Evolutionary conservation across 2,113 vertebrate genomes (phyloP), one percentile per base, ranked within the genome.

Genomic region (Suricata suricatta): DNA sequence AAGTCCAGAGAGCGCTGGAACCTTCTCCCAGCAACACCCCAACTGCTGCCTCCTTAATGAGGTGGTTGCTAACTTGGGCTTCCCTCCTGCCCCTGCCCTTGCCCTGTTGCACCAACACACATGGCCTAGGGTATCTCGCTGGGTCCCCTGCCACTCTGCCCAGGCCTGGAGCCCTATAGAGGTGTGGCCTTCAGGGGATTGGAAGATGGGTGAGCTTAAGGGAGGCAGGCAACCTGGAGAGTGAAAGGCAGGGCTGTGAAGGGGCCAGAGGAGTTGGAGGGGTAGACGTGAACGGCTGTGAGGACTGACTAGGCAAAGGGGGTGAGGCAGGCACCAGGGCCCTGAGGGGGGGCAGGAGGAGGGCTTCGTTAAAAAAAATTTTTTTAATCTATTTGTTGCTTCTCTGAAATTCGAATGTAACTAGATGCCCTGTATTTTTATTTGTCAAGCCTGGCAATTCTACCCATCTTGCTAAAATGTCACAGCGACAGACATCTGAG

Each of bases 361-460:
- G 27, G 69, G 21, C 77, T 41, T 41, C 41, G 41, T 41, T 41
- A 41, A 41, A 50, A 50, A 50, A 15, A 47, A 47, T 47, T 14
- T 50, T 50, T 50, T 50, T 50, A 50, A 50, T 50, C 50, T 50
- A 15, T 50, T 50, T 50, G 52, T 54, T 54, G 35, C 35, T 80
- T 84, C 47, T 54, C 66, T 85, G 68, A 96, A 96, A 86, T 88
- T 88, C 77, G 54, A 16, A 84, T 79, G 71, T 93, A 57, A 33
- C 17, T 38, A 23, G 10, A 6, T 68, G 13, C 69, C 29, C 13
- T 27, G 16, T 69, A 3, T 90, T 88, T 94, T 89, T 90, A 77
- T 69, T 94, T 77, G 77, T 88, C 88, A 81, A 76, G 41, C 66
- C 76, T 52, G 50, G 27, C 31, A 71, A 16, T 7, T 5, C n/a